phyloP scores from a whole-genome alignment of 1,140 invertebrate species.

The Zaprionus ornatus region DNA sequence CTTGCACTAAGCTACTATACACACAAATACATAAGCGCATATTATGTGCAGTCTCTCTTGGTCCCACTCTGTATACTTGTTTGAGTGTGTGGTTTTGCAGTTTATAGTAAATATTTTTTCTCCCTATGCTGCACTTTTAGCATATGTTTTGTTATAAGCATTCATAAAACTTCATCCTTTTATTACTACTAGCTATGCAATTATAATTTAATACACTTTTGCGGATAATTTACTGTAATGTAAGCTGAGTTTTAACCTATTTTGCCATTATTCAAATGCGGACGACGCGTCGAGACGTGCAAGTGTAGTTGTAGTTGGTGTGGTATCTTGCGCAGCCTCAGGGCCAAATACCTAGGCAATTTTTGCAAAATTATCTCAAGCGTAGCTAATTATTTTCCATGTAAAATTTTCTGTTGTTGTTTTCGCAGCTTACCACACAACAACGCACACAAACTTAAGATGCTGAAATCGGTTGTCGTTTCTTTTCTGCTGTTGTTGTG shows the following conservation, averaged over 20 bases:
- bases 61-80: neutral
- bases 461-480: conserved; percentile 8
- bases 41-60: conserved; percentile 2
- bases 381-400: conserved; percentile 76
- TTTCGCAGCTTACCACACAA: conserved; percentile 9
- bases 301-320: conserved; percentile 16
- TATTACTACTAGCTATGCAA: neutral
- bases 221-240: neutral
- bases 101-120: conserved; percentile 38
- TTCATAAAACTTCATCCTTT: neutral
- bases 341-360: conserved; percentile 31
- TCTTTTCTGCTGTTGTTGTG: conserved; percentile 16
- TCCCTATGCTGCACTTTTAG: conserved; percentile 5
- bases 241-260: conserved; percentile 22
- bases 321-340: conserved; percentile 27
- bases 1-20: conserved; percentile 22
- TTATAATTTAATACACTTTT: neutral
- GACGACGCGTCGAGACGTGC: conserved; percentile 17
- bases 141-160: neutral
- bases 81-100: conserved; percentile 22
- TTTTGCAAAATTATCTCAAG: conserved; percentile 74
- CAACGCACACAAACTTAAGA: neutral
- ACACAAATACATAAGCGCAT: conserved; percentile 26
- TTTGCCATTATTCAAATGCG: neutral
- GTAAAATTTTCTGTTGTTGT: conserved; percentile 47